phyloP scores from a whole-genome alignment of 2,113 vertebrate species.

The Herpetotheres cachinnans region DNA sequence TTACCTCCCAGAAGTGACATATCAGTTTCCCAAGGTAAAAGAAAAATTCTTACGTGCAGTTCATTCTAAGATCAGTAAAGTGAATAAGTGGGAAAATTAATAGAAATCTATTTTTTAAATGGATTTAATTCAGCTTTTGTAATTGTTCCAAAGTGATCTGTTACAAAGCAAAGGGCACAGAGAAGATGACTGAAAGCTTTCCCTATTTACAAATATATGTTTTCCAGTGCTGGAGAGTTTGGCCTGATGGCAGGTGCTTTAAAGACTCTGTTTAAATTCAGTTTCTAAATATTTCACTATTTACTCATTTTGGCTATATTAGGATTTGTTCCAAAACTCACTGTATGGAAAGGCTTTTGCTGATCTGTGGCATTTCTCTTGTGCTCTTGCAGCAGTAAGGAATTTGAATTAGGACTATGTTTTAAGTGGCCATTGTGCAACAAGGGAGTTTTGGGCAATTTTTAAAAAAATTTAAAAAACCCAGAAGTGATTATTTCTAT shows the following conservation, averaged over 20 bases:
- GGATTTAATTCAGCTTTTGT: neutral
- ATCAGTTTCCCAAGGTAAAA: slow-evolving; percentile 98
- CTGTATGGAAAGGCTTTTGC: slow-evolving; percentile 22
- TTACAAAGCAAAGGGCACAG: neutral
- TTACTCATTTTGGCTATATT: neutral
- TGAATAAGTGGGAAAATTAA: neutral
- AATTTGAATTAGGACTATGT: neutral
- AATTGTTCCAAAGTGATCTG: neutral
- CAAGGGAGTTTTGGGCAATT: neutral
- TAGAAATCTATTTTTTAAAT: neutral
- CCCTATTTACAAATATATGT: neutral
- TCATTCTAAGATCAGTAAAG: neutral
- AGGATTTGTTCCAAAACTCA: slow-evolving; percentile 16
- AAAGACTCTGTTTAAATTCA: slow-evolving; percentile 9
- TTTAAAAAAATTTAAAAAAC: neutral
- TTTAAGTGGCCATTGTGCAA: neutral
- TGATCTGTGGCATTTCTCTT: slow-evolving; percentile 14
- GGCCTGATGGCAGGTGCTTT: neutral
- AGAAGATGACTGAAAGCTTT: neutral
- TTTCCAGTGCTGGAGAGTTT: neutral
- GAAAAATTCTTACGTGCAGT: neutral
- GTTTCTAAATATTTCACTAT: slow-evolving; percentile 28
- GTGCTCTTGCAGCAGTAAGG: neutral
- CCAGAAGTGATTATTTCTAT: neutral
- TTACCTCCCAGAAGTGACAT: slow-evolving; percentile 93